These are phyloP conservation scores for Drosophila silvestris DNA, from an alignment of 2,888 invertebrate species.

Conservation along the genomic window DNA sequence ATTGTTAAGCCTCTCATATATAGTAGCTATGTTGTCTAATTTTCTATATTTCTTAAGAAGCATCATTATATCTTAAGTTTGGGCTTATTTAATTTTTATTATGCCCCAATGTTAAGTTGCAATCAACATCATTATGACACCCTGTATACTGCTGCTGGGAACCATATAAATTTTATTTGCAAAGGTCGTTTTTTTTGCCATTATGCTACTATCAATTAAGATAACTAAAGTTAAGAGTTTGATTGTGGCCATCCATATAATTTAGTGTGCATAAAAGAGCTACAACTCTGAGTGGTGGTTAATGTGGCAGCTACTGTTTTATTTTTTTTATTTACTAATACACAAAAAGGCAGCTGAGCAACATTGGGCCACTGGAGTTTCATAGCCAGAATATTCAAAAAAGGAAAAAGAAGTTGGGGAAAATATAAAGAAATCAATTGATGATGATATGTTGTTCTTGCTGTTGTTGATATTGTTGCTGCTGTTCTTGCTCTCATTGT, in stretches of 20 bases:
- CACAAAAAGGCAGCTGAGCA: conserved; percentile 14
- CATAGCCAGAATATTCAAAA: conserved; percentile 28
- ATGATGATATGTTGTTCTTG: conserved; percentile 20
- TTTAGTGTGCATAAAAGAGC: conserved; percentile 63
- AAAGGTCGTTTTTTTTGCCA: conserved; percentile 26
- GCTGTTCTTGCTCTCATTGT: conserved; percentile 45
- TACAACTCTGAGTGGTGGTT: conserved; percentile 17
- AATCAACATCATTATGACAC: background rate
- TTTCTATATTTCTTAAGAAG: background rate
- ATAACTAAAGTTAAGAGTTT: conserved; percentile 29
- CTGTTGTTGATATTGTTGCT: conserved; percentile 27
- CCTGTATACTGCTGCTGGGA: conserved; percentile 2
- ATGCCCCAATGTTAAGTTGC: background rate
- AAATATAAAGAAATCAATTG: conserved; percentile 44
- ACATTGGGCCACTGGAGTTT: conserved; percentile 9
- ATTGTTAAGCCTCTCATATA: background rate
- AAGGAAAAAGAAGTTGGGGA: conserved; percentile 17
- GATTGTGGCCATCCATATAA: conserved; percentile 50
- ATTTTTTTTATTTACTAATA: conserved; percentile 35
- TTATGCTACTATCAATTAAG: conserved; percentile 55
- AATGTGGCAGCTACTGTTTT: conserved; percentile 38
- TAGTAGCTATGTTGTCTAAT: background rate
- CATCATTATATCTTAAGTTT: background rate
- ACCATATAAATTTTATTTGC: conserved; percentile 21
- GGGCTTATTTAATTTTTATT: background rate